Base-by-base conservation (phyloP, 1,140 invertebrate species). In the Hirudo medicinalis region DNA sequence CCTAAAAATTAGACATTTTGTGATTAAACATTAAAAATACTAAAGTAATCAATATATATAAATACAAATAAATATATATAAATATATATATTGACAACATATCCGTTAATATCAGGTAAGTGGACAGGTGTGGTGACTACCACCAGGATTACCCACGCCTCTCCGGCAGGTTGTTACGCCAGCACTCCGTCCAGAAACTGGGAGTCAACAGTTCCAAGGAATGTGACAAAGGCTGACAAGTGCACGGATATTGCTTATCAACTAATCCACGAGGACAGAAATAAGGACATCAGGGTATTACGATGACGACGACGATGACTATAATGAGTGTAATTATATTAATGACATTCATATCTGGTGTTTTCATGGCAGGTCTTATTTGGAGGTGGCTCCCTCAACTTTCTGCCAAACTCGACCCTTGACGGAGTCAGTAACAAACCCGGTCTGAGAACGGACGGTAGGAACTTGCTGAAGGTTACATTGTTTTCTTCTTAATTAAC, bases 121-220 rank as follows among this genome's bases (percentile, higher is more conserved):
- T 86, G 85, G 67, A 89, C 89, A 78, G 93, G 92, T 25, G 87
- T 97, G 67, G 90, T 95, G 2, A 94, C 92, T 0, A 95, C 89
- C 0, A 91, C 91, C 49, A 85, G 91, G 71, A 87, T 96, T 0
- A 95, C 92, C 0, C 91, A 96, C 79, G 93, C 92, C 0, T 94
- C 92, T 0, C 93, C 92, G 0, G 88, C 88, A 0, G 89, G 90
- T 0, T 78, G 90, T 0, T 96, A 94, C 78, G 90, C 91, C 0
- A 88, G 91, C 78, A 85, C 85, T 4, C 81, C 90, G 0, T 83
- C 89, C 54, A 67, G 83, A 25, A 67, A 79, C 68, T 82, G 80
- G 80, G 81, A 83, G 73, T 74, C 71, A 55, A 78, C 80, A 67
- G 72, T 71, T 20, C 67, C 77, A 29, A 72, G 73, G 5, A 67